phyloP scores from a whole-genome alignment of 2,113 vertebrate genomes.

The Sceloporus tristichus region DNA sequence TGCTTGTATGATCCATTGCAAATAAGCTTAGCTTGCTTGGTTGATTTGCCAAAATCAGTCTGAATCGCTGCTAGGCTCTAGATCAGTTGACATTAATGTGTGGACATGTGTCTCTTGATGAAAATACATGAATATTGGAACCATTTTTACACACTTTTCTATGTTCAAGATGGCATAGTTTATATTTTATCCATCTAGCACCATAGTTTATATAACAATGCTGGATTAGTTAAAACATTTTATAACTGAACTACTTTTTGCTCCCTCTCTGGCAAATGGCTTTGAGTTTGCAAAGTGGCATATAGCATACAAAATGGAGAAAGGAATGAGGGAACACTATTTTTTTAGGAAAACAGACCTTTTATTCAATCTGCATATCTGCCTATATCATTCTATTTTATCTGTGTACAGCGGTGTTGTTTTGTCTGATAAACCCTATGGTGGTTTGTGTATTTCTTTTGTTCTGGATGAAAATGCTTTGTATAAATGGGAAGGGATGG shows the following conservation, averaged over 20 bases:
- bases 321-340: conserved; percentile 56
- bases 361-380: conserved; percentile 67
- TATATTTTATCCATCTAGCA: conserved; percentile 25
- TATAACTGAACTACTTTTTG: conserved; percentile 33
- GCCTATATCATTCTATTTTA: conserved; percentile 62
- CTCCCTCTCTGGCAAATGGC: conserved; percentile 50
- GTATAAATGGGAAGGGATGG: conserved; percentile 68
- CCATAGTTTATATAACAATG: conserved; percentile 29
- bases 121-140: conserved; percentile 62
- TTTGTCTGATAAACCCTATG: conserved; percentile 65
- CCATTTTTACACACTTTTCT: conserved; percentile 68
- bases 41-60: too few relatives aligned
- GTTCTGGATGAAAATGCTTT: conserved; percentile 70
- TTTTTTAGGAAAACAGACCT: conserved; percentile 59
- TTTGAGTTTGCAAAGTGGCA: conserved; percentile 31
- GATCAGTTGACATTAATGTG: conserved; percentile 51
- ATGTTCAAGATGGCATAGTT: conserved; percentile 21
- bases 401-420: conserved; percentile 67
- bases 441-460: conserved; percentile 74
- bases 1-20: not conserved
- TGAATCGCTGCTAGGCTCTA: conserved; percentile 19
- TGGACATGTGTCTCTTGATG: conserved; percentile 49
- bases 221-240: conserved; percentile 47
- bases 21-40: not conserved
- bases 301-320: conserved; percentile 52